phyloP scores from a whole-genome alignment of 2,797 vertebrate genomes.

The Florisuga fusca region DNA sequence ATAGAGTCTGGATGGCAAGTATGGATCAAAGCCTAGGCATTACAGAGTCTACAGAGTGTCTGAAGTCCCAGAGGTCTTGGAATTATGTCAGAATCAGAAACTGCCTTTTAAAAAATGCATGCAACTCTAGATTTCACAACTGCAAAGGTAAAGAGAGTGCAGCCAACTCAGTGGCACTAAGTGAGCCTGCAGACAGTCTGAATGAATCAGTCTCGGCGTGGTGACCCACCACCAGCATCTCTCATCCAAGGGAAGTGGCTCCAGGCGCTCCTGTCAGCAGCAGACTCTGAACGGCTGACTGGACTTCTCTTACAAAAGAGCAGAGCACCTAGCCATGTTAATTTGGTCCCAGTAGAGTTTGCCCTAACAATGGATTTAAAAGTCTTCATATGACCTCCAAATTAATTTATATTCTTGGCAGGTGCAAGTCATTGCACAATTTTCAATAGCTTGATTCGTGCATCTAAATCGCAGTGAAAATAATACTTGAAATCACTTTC shows the following conservation, averaged over 20 bases:
- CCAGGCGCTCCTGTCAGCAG: neutral
- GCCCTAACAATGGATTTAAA: neutral
- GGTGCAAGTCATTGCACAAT: accelerated
- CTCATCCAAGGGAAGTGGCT: neutral
- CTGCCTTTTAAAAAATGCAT: constrained; percentile 4
- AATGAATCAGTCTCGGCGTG: neutral
- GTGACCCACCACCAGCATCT: neutral
- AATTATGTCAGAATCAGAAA: constrained; percentile 46
- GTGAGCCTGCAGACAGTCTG: constrained; percentile 33
- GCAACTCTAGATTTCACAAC: neutral
- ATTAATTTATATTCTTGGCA: neutral
- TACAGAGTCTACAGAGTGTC: neutral
- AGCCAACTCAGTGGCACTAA: constrained; percentile 7
- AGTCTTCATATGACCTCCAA: neutral
- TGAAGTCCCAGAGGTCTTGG: neutral
- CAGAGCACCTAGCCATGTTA: neutral
- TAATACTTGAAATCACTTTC: neutral
- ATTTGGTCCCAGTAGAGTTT: neutral
- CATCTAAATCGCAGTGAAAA: neutral
- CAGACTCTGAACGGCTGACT: neutral
- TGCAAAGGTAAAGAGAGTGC: constrained; percentile 27
- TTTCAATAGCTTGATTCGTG: neutral
- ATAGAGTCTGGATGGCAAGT: neutral
- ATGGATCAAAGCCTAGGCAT: neutral
- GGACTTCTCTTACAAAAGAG: neutral